phyloP scores from a whole-genome alignment of 2,888 invertebrate genomes.

The Drosophila emarginata region DNA sequence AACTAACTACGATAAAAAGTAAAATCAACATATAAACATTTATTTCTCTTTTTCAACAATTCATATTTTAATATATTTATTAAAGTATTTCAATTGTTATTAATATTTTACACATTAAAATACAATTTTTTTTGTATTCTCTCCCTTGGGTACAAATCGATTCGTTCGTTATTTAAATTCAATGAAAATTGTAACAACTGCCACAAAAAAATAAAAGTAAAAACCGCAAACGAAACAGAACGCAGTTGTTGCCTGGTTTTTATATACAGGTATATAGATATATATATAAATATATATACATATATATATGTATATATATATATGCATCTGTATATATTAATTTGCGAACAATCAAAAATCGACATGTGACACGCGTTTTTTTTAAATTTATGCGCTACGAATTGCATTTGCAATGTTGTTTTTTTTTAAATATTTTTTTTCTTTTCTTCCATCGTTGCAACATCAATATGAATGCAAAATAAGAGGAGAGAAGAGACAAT shows the following conservation, averaged over 20 bases:
- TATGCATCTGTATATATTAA: constrained; percentile 74
- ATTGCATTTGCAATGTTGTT: constrained; percentile 68
- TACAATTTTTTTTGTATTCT: not conserved
- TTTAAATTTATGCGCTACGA: constrained; percentile 77
- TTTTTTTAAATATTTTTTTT: constrained; percentile 25
- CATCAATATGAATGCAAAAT: constrained; percentile 63
- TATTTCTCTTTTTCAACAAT: not conserved
- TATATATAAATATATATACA: not conserved
- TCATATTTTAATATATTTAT: not conserved
- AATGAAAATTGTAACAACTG: constrained; percentile 14
- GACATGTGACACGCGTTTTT: constrained; percentile 80
- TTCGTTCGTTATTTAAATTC: not conserved
- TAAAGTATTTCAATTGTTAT: not conserved
- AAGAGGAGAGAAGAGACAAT: constrained; percentile 17
- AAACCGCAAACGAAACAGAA: constrained; percentile 32
- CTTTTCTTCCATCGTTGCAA: constrained; percentile 42
- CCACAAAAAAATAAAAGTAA: constrained; percentile 2
- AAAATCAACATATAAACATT: not conserved
- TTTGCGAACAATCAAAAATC: constrained; percentile 81
- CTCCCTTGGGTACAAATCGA: not conserved
- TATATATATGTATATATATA: not conserved
- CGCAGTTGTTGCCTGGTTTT: constrained; percentile 6
- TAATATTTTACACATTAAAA: not conserved
- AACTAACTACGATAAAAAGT: not conserved
- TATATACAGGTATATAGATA: not conserved